Conservation (phyloP, 2,113 vertebrate species). For the Oreamnos americanus region DNA sequence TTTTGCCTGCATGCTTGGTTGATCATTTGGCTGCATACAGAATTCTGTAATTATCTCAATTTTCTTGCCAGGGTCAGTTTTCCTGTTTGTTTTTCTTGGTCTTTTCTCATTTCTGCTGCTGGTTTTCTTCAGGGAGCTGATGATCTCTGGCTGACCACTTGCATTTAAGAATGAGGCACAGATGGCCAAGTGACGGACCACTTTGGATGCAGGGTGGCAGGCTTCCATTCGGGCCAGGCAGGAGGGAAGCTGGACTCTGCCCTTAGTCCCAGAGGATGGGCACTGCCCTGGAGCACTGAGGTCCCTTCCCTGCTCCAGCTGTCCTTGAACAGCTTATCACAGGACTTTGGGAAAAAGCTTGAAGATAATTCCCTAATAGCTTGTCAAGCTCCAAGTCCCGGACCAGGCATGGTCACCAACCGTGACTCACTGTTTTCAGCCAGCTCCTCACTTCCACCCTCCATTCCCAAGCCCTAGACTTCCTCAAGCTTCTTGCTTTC, state of each 20-base stretch:
- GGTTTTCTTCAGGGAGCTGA: not conserved
- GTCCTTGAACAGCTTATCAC: not conserved
- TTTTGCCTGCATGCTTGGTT: not conserved
- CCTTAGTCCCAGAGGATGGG: not conserved
- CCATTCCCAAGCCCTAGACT: not conserved
- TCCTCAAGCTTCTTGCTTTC: not conserved
- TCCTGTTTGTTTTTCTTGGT: slow-evolving; percentile 40
- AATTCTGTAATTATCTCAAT: not conserved
- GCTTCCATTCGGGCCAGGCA: not conserved
- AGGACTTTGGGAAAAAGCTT: not conserved
- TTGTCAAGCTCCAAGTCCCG: not conserved
- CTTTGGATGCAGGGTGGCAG: rapidly evolving
- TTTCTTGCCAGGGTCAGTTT: not conserved
- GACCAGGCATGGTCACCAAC: rapidly evolving
- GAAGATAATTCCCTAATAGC: not conserved
- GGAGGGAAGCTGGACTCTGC: not conserved
- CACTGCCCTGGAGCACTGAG: rapidly evolving
- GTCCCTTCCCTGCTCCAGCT: not conserved
- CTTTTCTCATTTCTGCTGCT: not conserved
- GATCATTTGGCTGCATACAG: not conserved
- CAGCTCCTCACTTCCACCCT: not conserved
- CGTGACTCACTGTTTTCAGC: not conserved
- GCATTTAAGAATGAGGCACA: not conserved
- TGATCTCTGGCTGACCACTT: not conserved
- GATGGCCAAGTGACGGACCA: not conserved